A percentile compares a stretch with the other conserved stretches of the same genome.
phyloP scores from a whole-genome alignment of 2,113 vertebrate genomes.

The Polypterus bichir region DNA sequence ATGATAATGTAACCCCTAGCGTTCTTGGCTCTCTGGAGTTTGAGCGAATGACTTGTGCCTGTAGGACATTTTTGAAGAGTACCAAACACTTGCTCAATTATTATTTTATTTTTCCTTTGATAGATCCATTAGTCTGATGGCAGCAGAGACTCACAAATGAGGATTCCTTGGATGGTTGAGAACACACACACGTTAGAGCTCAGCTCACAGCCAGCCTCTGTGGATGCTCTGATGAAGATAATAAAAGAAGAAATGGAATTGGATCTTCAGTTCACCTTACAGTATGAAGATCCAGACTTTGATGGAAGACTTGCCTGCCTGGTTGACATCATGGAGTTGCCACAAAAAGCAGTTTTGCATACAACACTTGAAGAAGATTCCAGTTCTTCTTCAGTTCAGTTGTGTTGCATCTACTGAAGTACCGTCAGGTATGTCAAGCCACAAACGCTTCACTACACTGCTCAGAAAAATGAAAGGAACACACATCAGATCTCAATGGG shows the following conservation, averaged over 20 bases:
- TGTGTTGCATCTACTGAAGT: slow-evolving; percentile 17
- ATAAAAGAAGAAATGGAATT: slow-evolving; percentile 18
- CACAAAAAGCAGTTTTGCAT: slow-evolving; percentile 23
- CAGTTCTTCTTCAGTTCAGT: no score
- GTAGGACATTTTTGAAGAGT: no score
- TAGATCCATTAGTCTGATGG: no score
- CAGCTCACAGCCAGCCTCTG: slow-evolving; percentile 15
- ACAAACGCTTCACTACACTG: no score
- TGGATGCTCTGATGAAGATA: slow-evolving; percentile 20
- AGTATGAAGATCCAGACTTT: slow-evolving; percentile 27
- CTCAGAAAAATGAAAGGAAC: no score
- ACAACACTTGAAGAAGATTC: slow-evolving; percentile 12
- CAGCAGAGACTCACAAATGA: slow-evolving; percentile 8
- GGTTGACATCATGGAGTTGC: slow-evolving; percentile 17
- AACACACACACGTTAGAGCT: slow-evolving; percentile 20
- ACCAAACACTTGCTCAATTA: no score
- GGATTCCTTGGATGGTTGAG: slow-evolving; percentile 16
- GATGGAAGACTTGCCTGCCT: slow-evolving; percentile 19
- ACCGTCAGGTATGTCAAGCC: no score
- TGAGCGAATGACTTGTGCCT: no score
- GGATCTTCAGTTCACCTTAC: slow-evolving; percentile 16
- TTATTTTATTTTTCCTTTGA: no score
- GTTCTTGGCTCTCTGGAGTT: no score
- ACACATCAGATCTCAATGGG: no score
- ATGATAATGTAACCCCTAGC: no score